phyloP scores from a whole-genome alignment of 2,113 vertebrate genomes.

The Hyaena hyaena region DNA sequence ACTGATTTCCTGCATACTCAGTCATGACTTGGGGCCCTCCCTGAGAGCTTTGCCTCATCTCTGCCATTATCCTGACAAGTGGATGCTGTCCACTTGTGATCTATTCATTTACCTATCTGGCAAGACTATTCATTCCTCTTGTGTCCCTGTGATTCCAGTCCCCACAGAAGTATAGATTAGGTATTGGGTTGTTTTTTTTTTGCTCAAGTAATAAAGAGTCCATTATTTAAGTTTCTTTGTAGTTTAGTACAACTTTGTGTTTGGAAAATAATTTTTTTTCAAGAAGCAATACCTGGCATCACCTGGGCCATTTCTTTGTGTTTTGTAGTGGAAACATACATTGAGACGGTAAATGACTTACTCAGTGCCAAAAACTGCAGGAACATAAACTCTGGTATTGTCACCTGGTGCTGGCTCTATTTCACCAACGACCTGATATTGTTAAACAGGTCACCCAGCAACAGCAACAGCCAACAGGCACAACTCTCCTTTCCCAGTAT shows the following conservation, averaged over 20 bases:
- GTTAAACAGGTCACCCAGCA: neutral
- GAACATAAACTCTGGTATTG: neutral
- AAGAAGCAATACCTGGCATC: neutral
- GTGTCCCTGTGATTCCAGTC: neutral
- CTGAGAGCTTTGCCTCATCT: neutral
- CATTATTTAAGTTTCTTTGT: conserved; percentile 1
- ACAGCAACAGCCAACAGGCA: neutral
- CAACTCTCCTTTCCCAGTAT: neutral
- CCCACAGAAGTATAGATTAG: neutral
- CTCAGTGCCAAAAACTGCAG: neutral
- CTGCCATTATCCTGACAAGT: neutral
- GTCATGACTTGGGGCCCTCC: neutral
- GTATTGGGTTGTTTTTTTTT: neutral
- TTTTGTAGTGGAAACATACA: conserved; percentile 9
- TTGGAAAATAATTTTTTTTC: neutral
- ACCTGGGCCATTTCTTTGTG: neutral
- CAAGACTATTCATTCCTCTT: neutral
- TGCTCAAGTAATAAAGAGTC: neutral
- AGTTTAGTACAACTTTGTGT: neutral
- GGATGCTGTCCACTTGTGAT: neutral
- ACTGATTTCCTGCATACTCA: neutral
- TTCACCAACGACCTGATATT: neutral
- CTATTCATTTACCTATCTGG: neutral
- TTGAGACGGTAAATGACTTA: neutral
- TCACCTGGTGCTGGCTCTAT: neutral